phyloP scores from a whole-genome alignment of 1,140 invertebrate genomes.

The Brachionus angularis region DNA sequence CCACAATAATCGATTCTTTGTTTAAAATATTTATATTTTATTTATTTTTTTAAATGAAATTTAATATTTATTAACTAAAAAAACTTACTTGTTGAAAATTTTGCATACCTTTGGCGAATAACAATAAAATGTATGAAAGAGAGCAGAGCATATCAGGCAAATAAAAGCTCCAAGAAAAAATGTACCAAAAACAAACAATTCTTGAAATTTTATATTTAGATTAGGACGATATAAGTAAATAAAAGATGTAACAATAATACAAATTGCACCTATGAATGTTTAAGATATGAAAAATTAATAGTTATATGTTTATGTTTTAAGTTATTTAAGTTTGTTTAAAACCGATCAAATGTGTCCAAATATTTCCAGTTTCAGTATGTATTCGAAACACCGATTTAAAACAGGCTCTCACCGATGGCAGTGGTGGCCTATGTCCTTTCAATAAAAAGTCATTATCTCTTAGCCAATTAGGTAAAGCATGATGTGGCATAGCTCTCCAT shows the following conservation, averaged over 20 bases:
- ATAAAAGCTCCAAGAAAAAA: conserved; percentile 94
- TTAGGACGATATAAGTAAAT: conserved; percentile 48
- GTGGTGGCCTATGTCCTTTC: conserved; percentile 86
- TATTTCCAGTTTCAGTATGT: conserved; percentile 86
- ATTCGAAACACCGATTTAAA: conserved; percentile 94
- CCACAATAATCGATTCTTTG: conserved; percentile 91
- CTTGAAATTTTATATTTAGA: conserved; percentile 71
- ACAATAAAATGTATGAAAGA: conserved; percentile 96
- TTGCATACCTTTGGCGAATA: conserved; percentile 90
- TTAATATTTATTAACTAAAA: neutral
- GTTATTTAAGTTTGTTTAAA: conserved; percentile 43
- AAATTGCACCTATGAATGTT: conserved; percentile 72
- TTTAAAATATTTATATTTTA: conserved; percentile 43
- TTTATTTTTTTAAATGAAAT: neutral
- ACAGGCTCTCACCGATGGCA: conserved; percentile 89
- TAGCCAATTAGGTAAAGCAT: conserved; percentile 77
- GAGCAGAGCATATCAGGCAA: conserved; percentile 90
- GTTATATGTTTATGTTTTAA: conserved; percentile 9
- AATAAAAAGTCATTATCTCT: conserved; percentile 97
- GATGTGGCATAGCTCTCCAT: conserved; percentile 58
- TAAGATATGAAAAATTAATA: conserved; percentile 59
- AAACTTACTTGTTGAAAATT: conserved; percentile 84
- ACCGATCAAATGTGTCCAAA: conserved; percentile 90
- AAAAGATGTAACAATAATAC: conserved; percentile 69
- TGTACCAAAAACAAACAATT: conserved; percentile 68